These are phyloP conservation scores for Lophotriccus pileatus DNA, from an alignment of 2,797 vertebrate species.

Conservation along the genomic window DNA sequence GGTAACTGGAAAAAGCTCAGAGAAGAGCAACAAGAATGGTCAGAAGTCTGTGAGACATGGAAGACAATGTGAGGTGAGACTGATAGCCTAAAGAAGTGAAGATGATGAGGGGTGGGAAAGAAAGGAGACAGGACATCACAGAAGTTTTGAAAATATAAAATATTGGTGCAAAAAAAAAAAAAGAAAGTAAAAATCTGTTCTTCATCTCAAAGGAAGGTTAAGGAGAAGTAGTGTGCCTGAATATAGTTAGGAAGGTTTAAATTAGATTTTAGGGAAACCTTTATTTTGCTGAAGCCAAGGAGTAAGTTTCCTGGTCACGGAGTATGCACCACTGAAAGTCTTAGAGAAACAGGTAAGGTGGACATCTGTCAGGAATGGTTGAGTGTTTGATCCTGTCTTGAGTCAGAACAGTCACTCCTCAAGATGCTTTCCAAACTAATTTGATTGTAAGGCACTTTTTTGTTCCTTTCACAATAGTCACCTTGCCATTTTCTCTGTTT, in stretches of 20 bases:
- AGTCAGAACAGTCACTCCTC: background rate
- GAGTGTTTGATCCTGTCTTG: background rate
- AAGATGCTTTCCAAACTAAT: background rate
- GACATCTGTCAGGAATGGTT: background rate
- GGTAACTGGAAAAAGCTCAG: background rate
- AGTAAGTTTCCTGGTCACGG: background rate
- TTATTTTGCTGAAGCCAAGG: background rate
- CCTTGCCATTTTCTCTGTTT: background rate
- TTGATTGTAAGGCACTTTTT: background rate
- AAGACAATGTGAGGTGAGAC: background rate
- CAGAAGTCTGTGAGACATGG: background rate
- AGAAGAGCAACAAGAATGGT: background rate
- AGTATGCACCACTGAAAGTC: background rate
- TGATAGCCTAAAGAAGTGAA: background rate
- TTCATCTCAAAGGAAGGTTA: background rate
- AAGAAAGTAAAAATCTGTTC: background rate
- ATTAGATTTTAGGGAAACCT: background rate
- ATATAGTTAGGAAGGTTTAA: background rate
- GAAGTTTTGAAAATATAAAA: background rate
- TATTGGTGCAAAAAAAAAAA: background rate
- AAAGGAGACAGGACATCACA: background rate
- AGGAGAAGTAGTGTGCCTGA: background rate
- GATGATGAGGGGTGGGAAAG: background rate
- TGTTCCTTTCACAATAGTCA: background rate
- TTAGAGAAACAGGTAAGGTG: background rate